These are phyloP conservation scores for Anoplius nigerrimus DNA, from an alignment of 2,888 invertebrate species.

Conservation along the genomic window DNA sequence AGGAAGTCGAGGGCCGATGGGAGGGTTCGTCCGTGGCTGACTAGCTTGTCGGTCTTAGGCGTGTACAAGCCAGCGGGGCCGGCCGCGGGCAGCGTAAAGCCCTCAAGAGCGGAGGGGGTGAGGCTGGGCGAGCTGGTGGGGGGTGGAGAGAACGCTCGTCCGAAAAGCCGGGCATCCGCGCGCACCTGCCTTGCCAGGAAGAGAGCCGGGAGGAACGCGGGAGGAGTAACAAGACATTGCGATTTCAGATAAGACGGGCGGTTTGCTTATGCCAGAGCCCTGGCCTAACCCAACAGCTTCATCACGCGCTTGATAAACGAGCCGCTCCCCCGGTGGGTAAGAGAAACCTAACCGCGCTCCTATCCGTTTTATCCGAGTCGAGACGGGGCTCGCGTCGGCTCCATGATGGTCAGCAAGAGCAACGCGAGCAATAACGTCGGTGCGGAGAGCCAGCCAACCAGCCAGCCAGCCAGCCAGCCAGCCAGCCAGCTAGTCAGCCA, in stretches of 20 bases:
- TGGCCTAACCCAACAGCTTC: conserved; percentile 61
- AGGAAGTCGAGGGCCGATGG: conserved; percentile 23
- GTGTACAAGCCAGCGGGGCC: too few relatives aligned
- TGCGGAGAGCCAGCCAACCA: too few relatives aligned
- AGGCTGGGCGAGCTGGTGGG: too few relatives aligned
- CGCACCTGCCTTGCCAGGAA: too few relatives aligned
- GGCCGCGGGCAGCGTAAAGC: too few relatives aligned
- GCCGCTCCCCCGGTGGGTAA: conserved; percentile 44
- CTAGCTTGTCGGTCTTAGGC: too few relatives aligned
- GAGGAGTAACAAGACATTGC: conserved; percentile 54
- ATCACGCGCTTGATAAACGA: conserved; percentile 62
- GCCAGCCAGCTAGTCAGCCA: too few relatives aligned
- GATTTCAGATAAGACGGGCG: conserved; percentile 55
- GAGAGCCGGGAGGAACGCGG: conserved; percentile 1
- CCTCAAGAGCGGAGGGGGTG: too few relatives aligned
- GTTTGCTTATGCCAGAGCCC: conserved; percentile 56
- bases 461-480: too few relatives aligned
- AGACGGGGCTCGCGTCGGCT: conserved; percentile 23
- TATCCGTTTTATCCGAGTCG: conserved; percentile 46
- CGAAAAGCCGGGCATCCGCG: too few relatives aligned
- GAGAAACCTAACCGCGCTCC: conserved; percentile 54
- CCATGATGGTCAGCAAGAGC: conserved; percentile 27
- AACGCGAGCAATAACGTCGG: conserved; percentile 11
- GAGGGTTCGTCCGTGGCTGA: too few relatives aligned
- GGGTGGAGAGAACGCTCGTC: too few relatives aligned